Evolutionary conservation across 2,888 invertebrate genomes (phyloP).

Genomic region (Perithous albicinctus): DNA sequence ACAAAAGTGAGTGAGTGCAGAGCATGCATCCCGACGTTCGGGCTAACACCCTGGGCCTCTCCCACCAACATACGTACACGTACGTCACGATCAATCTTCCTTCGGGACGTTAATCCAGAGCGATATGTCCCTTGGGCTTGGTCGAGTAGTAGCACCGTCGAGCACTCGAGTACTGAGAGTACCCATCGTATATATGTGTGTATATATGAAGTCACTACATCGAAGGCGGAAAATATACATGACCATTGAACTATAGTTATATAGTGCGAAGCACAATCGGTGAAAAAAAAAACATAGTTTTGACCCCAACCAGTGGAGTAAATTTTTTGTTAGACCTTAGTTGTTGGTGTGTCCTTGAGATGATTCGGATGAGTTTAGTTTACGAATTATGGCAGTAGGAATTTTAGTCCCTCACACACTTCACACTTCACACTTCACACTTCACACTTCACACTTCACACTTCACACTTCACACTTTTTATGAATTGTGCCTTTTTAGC

Average conservation of each 20-base stretch:
- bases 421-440: too few species aligned
- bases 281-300: too few species aligned
- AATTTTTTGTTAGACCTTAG: too few species aligned
- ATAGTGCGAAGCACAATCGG: neutral
- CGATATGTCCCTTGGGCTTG: slow-evolving; percentile 64
- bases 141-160: slow-evolving; percentile 55
- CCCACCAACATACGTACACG: slow-evolving; percentile 47
- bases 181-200: slow-evolving; percentile 7
- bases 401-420: too few species aligned
- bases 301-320: too few species aligned
- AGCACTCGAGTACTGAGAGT: slow-evolving; percentile 57
- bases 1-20: slow-evolving; percentile 62
- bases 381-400: too few species aligned
- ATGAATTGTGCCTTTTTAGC: too few species aligned
- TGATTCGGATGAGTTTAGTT: too few species aligned
- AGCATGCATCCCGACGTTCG: slow-evolving; percentile 56
- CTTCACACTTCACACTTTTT: too few species aligned
- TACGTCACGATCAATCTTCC: slow-evolving; percentile 67
- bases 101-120: slow-evolving; percentile 68
- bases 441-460: too few species aligned
- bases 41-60: slow-evolving; percentile 49
- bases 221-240: neutral
- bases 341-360: too few species aligned
- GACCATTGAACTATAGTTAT: neutral
- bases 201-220: neutral